Evolutionary conservation across 2,888 invertebrate species (phyloP), one percentile per base, ranked within the genome.

Genomic region (Trichacis sp.): DNA sequence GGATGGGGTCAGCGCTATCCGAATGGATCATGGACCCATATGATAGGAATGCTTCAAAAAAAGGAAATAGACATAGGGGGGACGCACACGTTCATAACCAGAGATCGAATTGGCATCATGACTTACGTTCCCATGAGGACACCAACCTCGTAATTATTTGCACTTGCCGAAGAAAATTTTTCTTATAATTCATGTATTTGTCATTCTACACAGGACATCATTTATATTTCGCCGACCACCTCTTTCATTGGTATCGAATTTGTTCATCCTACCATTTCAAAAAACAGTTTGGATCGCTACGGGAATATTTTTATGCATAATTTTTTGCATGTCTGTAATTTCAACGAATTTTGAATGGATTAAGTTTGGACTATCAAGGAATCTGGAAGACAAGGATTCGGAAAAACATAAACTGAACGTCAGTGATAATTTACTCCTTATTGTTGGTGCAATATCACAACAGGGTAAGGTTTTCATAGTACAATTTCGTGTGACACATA

Each of bases 201-300:
- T n/a, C 20, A 50, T 14, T 33, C 29, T 30, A 20, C 11, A 1
- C 59, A 79, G 80, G 2, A 66, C 91, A 0, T 89, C 89, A 73
- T 91, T 92, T 77, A 88, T 93, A 15, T 92, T 92, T 77, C 88
- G 89, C 49, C 89, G 91, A 77, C 92, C 92, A 1, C 89, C 92
- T 74, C 78, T 93, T 3, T 90, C 92, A 0, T 91, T 90, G 65
- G 89, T 92, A 38, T 89, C 89, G 69, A 92, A 93, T 76, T 88
- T 93, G 43, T 93, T 90, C 76, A 80, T 88, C 1, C 81, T 92
- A 19, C 92, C 93, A 0, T 93, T 93, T 75, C 86, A 88, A 58
- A 84, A 79, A 24, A 82, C 86, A 0, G 91, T 92, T n/a, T 92
- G 92, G 92, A 82, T 88, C 48, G 87, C 88, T 20, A 86, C 87